Evolutionary conservation across 2,113 vertebrate species (phyloP).

Genomic region (Numenius arquata): DNA sequence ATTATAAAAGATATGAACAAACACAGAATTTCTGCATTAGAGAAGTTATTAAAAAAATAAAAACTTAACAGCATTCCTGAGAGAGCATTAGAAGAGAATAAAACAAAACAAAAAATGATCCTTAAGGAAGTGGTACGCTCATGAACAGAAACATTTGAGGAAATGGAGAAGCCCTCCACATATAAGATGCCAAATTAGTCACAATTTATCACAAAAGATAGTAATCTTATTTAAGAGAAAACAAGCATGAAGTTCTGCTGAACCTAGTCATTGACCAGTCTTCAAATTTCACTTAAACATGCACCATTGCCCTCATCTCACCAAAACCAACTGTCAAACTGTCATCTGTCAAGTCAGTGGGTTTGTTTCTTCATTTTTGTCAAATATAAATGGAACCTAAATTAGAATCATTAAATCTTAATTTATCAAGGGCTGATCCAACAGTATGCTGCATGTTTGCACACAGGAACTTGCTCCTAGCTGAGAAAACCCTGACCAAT

Average conservation of each 20-base stretch:
- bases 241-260: neutral
- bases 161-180: neutral
- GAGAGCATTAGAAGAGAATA: neutral
- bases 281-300: neutral
- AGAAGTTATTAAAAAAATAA: neutral
- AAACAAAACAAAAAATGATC: neutral
- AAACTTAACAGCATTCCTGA: neutral
- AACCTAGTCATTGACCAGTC: neutral
- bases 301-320: neutral
- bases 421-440: neutral
- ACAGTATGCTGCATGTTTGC: neutral
- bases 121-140: neutral
- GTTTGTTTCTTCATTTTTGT: neutral
- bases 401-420: neutral
- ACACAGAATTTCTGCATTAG: neutral
- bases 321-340: neutral
- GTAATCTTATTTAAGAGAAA: neutral
- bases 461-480: neutral
- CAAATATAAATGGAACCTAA: neutral
- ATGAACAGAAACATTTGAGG: neutral
- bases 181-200: neutral
- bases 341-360: neutral
- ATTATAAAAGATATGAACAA: neutral
- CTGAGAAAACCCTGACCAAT: neutral
- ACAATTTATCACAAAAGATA: neutral